Percentiles rank a stretch among this genome's conserved stretches.
phyloP scores from a whole-genome alignment of 2,888 invertebrate species.

The Zeuzera pyrina region DNA sequence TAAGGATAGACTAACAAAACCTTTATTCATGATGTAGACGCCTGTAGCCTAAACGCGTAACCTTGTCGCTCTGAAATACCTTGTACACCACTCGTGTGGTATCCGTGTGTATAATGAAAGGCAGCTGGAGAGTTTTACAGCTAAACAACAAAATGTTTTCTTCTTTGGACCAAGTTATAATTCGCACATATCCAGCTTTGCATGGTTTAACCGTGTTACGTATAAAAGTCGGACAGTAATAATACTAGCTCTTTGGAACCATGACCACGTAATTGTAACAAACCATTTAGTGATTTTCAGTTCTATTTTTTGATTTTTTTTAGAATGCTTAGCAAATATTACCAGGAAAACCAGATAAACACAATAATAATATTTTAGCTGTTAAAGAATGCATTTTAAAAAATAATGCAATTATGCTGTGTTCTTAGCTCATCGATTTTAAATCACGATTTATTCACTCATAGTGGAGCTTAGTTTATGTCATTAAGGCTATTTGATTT shows the following conservation, averaged over 20 bases:
- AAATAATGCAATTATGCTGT: conserved; percentile 18
- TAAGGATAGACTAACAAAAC: conserved; percentile 56
- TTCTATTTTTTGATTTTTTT: conserved; percentile 22
- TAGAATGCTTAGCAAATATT: conserved; percentile 7
- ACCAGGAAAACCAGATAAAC: conserved; percentile 6
- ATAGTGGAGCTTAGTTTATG: conserved; percentile 69
- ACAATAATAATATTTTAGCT: conserved; percentile 36
- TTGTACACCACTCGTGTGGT: conserved; percentile 35
- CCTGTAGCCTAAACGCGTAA: conserved; percentile 52
- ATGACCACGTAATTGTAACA: too few species aligned
- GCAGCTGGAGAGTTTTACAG: conserved; percentile 25
- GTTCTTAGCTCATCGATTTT: conserved; percentile 55
- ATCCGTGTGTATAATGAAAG: conserved; percentile 21
- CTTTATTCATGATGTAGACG: conserved; percentile 62
- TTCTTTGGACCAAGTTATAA: conserved; percentile 17
- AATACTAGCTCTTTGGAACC: too few species aligned
- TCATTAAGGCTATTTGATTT: conserved; percentile 65
- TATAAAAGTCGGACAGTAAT: conserved; percentile 24
- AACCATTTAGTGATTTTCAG: too few species aligned
- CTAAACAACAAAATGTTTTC: conserved; percentile 7
- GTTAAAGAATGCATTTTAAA: conserved; percentile 65
- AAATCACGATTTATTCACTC: conserved; percentile 70
- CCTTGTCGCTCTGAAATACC: conserved; percentile 32
- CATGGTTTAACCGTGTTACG: conserved; percentile 14
- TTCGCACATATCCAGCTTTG: conserved; percentile 14